Evolutionary conservation across 1,140 invertebrate species (phyloP).

Genomic region (Drosophila truncata): DNA sequence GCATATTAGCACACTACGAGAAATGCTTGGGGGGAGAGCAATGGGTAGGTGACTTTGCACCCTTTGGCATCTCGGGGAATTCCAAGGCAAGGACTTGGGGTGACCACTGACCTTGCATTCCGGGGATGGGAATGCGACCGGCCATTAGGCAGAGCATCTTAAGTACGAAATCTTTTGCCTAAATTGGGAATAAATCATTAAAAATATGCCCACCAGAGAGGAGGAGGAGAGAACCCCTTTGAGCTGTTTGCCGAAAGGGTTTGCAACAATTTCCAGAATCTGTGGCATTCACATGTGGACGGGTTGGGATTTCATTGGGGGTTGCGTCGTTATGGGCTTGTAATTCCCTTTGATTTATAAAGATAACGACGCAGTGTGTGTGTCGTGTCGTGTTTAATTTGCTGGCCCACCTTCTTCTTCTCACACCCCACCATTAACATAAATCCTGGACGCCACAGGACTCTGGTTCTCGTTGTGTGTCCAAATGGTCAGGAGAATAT

Average conservation of each 20-base stretch:
- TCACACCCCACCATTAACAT: constrained; percentile 44
- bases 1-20: constrained; percentile 80
- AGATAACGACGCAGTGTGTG: constrained; percentile 77
- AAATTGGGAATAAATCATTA: constrained; percentile 85
- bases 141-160: constrained; percentile 72
- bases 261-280: constrained; percentile 70
- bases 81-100: constrained; percentile 18
- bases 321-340: constrained; percentile 26
- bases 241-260: constrained; percentile 58
- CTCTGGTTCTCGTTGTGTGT: constrained; percentile 28
- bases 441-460: constrained; percentile 52
- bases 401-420: constrained; percentile 40
- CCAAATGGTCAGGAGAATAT: constrained; percentile 56
- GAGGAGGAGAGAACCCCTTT: constrained; percentile 8
- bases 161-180: constrained; percentile 73
- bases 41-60: constrained; percentile 11
- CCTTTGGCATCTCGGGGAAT: constrained; percentile 36
- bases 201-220: constrained; percentile 56
- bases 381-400: constrained; percentile 78
- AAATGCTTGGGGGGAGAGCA: neutral
- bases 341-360: constrained; percentile 85
- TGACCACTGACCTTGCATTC: constrained; percentile 47
- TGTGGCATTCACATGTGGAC: constrained; percentile 44
- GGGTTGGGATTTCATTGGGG: constrained; percentile 3
- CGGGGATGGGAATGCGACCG: constrained; percentile 13